Percentiles rank a stretch among this genome's conserved stretches.
Conservation (phyloP, 2,888 invertebrate species). For the Nebria brevicollis region DNA sequence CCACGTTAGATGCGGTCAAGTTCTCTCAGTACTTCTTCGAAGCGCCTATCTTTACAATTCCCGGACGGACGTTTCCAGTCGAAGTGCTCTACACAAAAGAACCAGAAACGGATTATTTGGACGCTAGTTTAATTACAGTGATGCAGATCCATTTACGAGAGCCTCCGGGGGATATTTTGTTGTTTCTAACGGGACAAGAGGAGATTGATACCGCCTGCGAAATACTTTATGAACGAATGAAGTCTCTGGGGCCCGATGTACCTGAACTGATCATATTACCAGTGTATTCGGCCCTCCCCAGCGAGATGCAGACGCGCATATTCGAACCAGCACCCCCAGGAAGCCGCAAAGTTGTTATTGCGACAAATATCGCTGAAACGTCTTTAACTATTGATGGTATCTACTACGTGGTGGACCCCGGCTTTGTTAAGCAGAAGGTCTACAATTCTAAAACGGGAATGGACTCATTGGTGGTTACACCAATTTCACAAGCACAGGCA, state of each 20-base stretch:
- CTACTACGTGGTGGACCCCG: constrained; percentile 99
- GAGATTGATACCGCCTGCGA: constrained; percentile 99
- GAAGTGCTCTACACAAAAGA: constrained; percentile 98
- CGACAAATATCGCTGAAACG: constrained; percentile 99
- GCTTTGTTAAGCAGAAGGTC: constrained; percentile 99
- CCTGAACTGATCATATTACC: constrained; percentile 97
- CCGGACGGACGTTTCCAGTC: constrained; percentile 95
- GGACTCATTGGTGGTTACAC: constrained; percentile 98
- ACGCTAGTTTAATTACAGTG: constrained; percentile 96
- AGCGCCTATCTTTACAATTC: constrained; percentile 98
- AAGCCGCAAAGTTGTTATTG: constrained; percentile 96
- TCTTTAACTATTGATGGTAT: constrained; percentile 99
- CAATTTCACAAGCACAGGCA: constrained; percentile 98
- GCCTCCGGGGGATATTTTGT: constrained; percentile 89
- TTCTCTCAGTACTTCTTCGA: constrained; percentile 99
- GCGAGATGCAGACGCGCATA: constrained; percentile 99
- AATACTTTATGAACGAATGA: constrained; percentile 97
- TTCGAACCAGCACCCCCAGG: constrained; percentile 99
- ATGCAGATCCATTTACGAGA: constrained; percentile 99
- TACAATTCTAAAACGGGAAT: constrained; percentile 98
- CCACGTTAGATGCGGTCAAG: constrained; percentile 97
- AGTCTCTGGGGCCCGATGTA: constrained; percentile 95
- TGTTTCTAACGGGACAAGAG: constrained; percentile 97
- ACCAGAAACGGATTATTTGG: constrained; percentile 98
- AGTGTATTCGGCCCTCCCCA: constrained; percentile 96